Evolutionary conservation across 2,113 vertebrate species (phyloP), one percentile per base, ranked within the genome.

Genomic region (Toxotes chatareus): DNA sequence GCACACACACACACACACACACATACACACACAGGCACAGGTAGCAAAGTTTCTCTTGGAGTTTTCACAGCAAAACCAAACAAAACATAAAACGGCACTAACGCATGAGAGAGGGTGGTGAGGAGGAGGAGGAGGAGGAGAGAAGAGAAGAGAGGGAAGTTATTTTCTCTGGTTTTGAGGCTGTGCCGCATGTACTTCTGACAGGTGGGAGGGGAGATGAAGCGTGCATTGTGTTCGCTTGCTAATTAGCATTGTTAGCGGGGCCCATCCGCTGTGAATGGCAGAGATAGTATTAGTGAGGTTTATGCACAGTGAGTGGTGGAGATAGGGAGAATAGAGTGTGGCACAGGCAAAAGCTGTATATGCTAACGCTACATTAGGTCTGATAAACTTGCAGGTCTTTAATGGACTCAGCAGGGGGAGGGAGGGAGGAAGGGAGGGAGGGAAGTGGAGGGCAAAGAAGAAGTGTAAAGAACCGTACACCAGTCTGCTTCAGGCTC

Each of bases 191-290:
- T 88, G 90, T 75, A 86, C 88, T 88, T 79, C 87, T 93, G 93
- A 93, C 92, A 94, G 93, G 93, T 95, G 92, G 93, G 91, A 92
- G 88, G 93, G 85, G 86, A 94, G 93, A 93, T 93, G 91, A 93
- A 91, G 91, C 83, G 69, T 82, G 89, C 92, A 93, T 94, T 94
- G 93, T 94, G 90, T 90, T 91, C 87, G 55, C 83, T 89, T 83
- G 87, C 90, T 94, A 93, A 93, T 94, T 94, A 92, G 93, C 93
- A 95, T 93, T 86, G 93, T 94, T 94, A 93, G 94, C 87, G 88
- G 86, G 85, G 89, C 89, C 90, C 83, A 79, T 90, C 78, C 86
- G 63, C 84, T 73, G 85, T 87, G 91, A 93, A 92, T 87, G 91
- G 90, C 79, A 82, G 85, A 91, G 91, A 92, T 92, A 90, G 92